Percentiles rank a stretch among this genome's conserved stretches.
These are phyloP conservation scores for Heptranchias perlo DNA, from an alignment of 2,113 vertebrate genomes.

Conservation along the genomic window DNA sequence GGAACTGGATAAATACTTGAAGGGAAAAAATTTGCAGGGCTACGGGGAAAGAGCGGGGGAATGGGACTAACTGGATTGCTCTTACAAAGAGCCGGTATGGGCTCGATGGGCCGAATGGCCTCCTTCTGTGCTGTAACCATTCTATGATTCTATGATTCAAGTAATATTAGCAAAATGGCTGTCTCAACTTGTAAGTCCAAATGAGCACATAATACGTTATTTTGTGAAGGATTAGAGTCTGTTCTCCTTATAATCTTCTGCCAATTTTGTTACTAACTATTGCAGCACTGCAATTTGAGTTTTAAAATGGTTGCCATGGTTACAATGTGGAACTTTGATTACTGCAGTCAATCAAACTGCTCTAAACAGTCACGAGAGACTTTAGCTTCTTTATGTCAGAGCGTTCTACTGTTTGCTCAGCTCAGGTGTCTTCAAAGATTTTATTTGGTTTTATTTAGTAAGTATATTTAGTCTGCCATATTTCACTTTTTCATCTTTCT, in stretches of 20 bases:
- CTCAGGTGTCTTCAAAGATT: not conserved
- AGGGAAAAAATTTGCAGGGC: no score
- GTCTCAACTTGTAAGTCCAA: not conserved
- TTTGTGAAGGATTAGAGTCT: conserved; percentile 13
- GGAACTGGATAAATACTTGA: no score
- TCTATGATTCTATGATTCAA: no score
- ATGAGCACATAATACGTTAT: not conserved
- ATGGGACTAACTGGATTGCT: no score
- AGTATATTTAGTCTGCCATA: not conserved
- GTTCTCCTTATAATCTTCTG: not conserved
- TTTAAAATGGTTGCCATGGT: conserved; percentile 3
- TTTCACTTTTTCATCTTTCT: conserved; percentile 2
- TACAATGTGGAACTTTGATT: not conserved
- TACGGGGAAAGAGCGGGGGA: no score
- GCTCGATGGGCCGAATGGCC: no score
- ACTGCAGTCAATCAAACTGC: not conserved
- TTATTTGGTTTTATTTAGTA: conserved; percentile 4
- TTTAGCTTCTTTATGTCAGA: not conserved
- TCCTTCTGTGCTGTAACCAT: no score
- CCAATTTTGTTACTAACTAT: not conserved
- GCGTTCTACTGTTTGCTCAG: not conserved
- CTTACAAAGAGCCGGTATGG: no score
- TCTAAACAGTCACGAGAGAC: not conserved
- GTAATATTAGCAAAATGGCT: not conserved
- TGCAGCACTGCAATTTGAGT: not conserved